Evolutionary conservation across 2,113 vertebrate species (phyloP).

Genomic region (Caranx ignobilis): DNA sequence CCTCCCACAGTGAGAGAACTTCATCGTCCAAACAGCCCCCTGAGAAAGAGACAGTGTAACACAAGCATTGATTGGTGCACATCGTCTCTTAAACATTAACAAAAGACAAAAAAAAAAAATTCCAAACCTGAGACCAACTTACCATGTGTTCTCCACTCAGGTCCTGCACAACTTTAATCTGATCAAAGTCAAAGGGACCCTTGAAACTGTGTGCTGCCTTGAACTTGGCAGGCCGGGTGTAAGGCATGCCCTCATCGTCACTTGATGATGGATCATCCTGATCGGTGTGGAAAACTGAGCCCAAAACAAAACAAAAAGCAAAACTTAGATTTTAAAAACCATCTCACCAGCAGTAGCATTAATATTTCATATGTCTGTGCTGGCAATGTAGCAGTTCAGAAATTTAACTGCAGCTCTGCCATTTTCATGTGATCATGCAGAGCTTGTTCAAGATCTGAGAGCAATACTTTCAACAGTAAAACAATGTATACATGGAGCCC

Average conservation of each 20-base stretch:
- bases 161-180: constrained; percentile 97
- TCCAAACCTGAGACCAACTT: constrained; percentile 45
- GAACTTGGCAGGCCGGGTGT: constrained; percentile 97
- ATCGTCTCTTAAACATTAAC: neutral
- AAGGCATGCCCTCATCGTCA: constrained; percentile 99
- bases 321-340: neutral
- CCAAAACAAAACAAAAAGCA: constrained; percentile 11
- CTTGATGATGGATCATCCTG: constrained; percentile 97
- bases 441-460: neutral
- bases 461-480: neutral
- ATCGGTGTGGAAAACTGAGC: constrained; percentile 95
- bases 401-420: neutral
- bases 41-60: constrained; percentile 66
- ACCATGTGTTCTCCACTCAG: constrained; percentile 99
- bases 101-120: neutral
- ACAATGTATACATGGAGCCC: neutral
- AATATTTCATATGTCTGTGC: constrained; percentile 1
- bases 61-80: neutral
- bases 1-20: constrained; percentile 97
- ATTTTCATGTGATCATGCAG: neutral
- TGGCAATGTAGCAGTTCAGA: neutral
- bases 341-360: neutral
- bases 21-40: constrained; percentile 99
- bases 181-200: constrained; percentile 98
- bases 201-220: constrained; percentile 98